These are phyloP conservation scores for Andricus curvator DNA, from an alignment of 2,888 invertebrate genomes.

Conservation along the genomic window DNA sequence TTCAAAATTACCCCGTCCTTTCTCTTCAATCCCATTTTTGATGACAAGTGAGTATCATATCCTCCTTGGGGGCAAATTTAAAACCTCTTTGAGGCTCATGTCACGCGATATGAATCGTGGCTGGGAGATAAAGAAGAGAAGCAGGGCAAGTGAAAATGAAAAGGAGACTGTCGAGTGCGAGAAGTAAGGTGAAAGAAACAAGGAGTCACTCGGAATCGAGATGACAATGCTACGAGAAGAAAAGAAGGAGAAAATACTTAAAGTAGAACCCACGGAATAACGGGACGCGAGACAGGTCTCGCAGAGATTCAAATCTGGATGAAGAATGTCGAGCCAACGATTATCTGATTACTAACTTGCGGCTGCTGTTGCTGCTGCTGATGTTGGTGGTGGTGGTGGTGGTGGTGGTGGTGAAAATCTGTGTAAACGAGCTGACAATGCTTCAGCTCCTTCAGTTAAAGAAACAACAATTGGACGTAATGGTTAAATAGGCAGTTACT, in stretches of 20 bases:
- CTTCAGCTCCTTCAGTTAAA: constrained; percentile 40
- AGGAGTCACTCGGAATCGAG: not conserved
- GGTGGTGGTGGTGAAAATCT: constrained; percentile 43
- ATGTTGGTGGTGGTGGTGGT: constrained; percentile 42
- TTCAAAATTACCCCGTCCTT: not conserved
- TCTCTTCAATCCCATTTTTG: not conserved
- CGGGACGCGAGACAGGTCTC: constrained; percentile 59
- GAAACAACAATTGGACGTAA: constrained; percentile 42
- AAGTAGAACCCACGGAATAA: constrained; percentile 58
- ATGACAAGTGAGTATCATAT: constrained; percentile 5
- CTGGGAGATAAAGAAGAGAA: constrained; percentile 6
- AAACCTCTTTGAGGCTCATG: constrained; percentile 10
- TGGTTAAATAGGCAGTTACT: not conserved
- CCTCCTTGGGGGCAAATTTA: constrained; percentile 6
- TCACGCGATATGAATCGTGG: not conserved
- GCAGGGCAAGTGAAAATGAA: constrained; percentile 33
- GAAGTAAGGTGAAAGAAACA: not conserved
- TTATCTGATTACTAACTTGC: constrained; percentile 59
- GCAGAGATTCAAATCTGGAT: constrained; percentile 63
- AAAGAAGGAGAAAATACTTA: constrained; percentile 54
- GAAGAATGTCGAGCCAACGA: constrained; percentile 57
- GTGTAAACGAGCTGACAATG: constrained; percentile 60
- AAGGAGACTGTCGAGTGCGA: constrained; percentile 42
- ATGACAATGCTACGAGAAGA: constrained; percentile 53
- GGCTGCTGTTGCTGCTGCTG: constrained; percentile 51